These are phyloP conservation scores for Papilio helenus DNA, from an alignment of 1,140 invertebrate genomes.

Conservation along the genomic window DNA sequence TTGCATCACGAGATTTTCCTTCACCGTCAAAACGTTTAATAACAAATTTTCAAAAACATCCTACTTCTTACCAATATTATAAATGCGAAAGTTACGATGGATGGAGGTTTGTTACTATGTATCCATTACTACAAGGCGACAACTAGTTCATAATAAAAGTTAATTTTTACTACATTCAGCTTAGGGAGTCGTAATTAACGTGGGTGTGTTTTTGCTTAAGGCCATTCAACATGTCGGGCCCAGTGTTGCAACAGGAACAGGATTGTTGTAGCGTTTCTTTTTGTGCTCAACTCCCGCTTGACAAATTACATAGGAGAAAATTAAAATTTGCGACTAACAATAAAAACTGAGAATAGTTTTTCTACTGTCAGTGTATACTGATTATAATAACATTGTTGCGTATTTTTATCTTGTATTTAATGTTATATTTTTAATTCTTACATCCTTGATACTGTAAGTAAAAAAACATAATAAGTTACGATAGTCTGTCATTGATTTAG, in stretches of 20 bases:
- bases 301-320: slow-evolving; percentile 44
- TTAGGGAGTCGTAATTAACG: slow-evolving; percentile 21
- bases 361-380: not conserved
- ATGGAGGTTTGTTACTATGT: too few species aligned
- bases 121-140: too few species aligned
- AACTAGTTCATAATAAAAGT: not conserved
- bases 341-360: slow-evolving; percentile 12
- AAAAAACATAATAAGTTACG: not conserved
- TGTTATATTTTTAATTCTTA: too few species aligned
- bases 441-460: too few species aligned
- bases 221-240: slow-evolving; percentile 24
- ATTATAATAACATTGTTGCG: not conserved
- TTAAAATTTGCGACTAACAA: slow-evolving; percentile 40
- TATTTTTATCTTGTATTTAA: not conserved
- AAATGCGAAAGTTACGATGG: too few species aligned
- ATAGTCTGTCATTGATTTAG: not conserved
- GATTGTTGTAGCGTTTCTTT: slow-evolving; percentile 34
- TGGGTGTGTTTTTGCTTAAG: slow-evolving; percentile 29
- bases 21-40: too few species aligned
- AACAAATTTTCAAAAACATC: not conserved
- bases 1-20: too few species aligned
- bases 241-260: slow-evolving; percentile 30
- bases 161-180: not conserved
- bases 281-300: slow-evolving; percentile 36
- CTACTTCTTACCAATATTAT: too few species aligned